A percentile compares a stretch with the other conserved stretches of the same genome.
These are phyloP conservation scores for Hirtodrosophila trivittata DNA, from an alignment of 2,888 invertebrate species.

Conservation along the genomic window DNA sequence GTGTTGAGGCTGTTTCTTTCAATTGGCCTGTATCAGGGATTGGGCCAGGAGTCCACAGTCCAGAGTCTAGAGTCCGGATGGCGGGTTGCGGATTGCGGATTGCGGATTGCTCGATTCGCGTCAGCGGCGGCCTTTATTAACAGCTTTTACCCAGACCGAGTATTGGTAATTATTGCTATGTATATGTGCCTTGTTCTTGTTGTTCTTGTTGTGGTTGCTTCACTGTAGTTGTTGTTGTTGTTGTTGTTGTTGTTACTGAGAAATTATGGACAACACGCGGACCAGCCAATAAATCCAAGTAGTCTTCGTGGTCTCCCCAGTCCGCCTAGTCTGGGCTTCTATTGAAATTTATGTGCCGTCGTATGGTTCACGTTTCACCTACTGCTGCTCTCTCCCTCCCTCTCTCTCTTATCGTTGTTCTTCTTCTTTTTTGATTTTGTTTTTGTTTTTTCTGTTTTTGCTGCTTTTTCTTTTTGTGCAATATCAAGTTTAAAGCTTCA, in stretches of 20 bases:
- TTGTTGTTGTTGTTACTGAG: constrained; percentile 12
- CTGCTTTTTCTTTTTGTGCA: constrained; percentile 3
- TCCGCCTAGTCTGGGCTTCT: constrained; percentile 10
- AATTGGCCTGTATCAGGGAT: neutral
- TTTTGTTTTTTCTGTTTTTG: constrained; percentile 12
- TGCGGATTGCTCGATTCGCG: constrained; percentile 4
- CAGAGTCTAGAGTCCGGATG: neutral
- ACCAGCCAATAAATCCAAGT: constrained; percentile 54
- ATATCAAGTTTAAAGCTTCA: constrained; percentile 19
- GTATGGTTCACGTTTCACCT: constrained; percentile 17
- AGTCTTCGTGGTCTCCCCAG: constrained; percentile 14
- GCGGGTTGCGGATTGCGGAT: no score
- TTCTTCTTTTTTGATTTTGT: neutral
- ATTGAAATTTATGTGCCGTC: constrained; percentile 56
- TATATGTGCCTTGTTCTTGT: constrained; percentile 2
- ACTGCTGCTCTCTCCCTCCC: neutral
- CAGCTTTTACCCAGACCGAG: constrained; percentile 21
- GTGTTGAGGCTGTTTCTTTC: constrained; percentile 13
- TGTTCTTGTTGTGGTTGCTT: constrained; percentile 3
- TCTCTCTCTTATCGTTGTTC: neutral
- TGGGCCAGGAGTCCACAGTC: neutral
- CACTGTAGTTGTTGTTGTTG: constrained; percentile 11
- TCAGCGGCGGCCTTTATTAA: constrained; percentile 27
- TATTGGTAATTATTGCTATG: constrained; percentile 42
- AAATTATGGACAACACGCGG: constrained; percentile 39